phyloP scores from a whole-genome alignment of 2,888 invertebrate genomes.

The Sarcophaga carnaria region DNA sequence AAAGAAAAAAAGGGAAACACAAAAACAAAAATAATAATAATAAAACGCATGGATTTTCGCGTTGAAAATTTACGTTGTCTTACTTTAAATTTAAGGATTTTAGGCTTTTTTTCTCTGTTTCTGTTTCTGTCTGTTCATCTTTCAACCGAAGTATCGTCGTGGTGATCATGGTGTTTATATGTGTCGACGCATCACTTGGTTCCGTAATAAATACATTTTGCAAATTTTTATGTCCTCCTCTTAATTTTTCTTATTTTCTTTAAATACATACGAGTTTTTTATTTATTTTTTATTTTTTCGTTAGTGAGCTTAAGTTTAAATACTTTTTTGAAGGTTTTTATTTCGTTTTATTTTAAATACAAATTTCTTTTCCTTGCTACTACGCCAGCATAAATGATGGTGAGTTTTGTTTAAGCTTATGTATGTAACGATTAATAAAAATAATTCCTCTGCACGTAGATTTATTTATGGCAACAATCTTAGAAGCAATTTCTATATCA shows the following conservation, averaged over 20 bases:
- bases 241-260: conserved; percentile 72
- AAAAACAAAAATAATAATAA: not conserved
- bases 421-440: too few relatives aligned
- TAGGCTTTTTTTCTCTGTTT: not conserved
- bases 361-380: conserved; percentile 50
- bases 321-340: conserved; percentile 25
- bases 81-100: conserved; percentile 47
- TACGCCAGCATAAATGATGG: too few relatives aligned
- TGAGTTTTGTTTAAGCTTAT: too few relatives aligned
- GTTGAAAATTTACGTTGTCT: conserved; percentile 51
- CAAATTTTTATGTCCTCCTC: conserved; percentile 80
- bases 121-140: conserved; percentile 36
- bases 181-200: conserved; percentile 76
- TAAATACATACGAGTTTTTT: not conserved
- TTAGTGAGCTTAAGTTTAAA: conserved; percentile 11
- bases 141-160: conserved; percentile 30
- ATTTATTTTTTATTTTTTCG: conserved; percentile 24
- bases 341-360: conserved; percentile 22
- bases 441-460: too few relatives aligned
- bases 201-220: conserved; percentile 80
- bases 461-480: too few relatives aligned
- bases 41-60: conserved; percentile 56
- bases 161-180: conserved; percentile 64
- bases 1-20: not conserved
- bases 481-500: too few relatives aligned